Evolutionary conservation across 2,888 invertebrate species (phyloP).

Genomic region (Rotaria socialis): DNA sequence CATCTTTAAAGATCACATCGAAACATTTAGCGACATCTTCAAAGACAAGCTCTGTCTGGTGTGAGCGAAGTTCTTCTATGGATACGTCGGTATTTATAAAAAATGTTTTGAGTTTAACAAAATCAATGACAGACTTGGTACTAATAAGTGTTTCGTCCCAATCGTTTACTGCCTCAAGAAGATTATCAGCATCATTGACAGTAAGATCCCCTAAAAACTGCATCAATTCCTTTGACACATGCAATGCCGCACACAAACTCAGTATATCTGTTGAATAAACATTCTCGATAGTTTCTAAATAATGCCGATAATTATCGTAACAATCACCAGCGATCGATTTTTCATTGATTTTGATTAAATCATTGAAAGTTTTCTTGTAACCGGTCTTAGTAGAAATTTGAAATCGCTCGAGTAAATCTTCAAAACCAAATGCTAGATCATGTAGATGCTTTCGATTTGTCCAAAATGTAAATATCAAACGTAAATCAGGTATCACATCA

Average conservation of each 20-base stretch:
- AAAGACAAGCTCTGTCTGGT: neutral
- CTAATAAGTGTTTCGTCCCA: constrained; percentile 9
- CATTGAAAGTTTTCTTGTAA: neutral
- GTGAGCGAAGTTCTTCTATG: neutral
- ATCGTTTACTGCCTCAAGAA: constrained; percentile 25
- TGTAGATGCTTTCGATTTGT: neutral
- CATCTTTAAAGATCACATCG: neutral
- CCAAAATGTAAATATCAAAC: neutral
- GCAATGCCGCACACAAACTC: neutral
- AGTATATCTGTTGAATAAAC: neutral
- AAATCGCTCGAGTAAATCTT: neutral
- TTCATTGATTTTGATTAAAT: neutral
- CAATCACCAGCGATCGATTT: neutral
- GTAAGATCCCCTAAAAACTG: neutral
- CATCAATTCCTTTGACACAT: neutral
- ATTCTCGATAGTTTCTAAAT: neutral
- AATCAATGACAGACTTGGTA: constrained; percentile 19
- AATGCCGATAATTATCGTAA: neutral
- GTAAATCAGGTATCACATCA: neutral
- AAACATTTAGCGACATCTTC: constrained; percentile 9
- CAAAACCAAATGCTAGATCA: neutral
- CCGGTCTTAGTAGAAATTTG: neutral
- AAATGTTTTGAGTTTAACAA: neutral
- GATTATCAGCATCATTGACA: constrained; percentile 8
- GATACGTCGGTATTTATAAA: constrained; percentile 7